phyloP scores from a whole-genome alignment of 1,140 invertebrate species.

The Drosophila repletoides region DNA sequence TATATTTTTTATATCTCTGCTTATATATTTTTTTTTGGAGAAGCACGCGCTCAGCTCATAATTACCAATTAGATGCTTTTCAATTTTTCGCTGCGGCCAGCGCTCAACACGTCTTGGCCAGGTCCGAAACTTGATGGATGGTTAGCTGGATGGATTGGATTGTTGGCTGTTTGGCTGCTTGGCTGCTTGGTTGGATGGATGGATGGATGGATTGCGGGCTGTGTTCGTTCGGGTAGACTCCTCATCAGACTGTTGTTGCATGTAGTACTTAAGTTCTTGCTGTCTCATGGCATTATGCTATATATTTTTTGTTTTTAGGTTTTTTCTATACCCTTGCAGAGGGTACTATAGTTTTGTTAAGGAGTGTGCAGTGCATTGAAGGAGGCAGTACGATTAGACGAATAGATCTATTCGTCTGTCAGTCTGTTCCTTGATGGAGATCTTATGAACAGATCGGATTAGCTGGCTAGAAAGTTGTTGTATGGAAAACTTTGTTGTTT shows the following conservation, averaged over 20 bases:
- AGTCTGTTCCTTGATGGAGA: too few species aligned
- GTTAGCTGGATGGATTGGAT: neutral
- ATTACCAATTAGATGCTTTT: slow-evolving; percentile 65
- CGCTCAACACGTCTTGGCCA: slow-evolving; percentile 49
- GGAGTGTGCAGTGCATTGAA: too few species aligned
- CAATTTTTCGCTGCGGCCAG: slow-evolving; percentile 54
- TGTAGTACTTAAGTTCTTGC: slow-evolving; percentile 43
- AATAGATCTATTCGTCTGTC: too few species aligned
- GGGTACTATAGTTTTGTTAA: too few species aligned
- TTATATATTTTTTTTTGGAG: slow-evolving; percentile 36
- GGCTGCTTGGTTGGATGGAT: slow-evolving; percentile 1
- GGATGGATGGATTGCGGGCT: neutral
- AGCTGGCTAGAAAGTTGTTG: too few species aligned
- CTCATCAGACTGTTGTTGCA: slow-evolving; percentile 26
- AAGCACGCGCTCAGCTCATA: slow-evolving; percentile 61
- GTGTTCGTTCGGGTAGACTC: slow-evolving; percentile 5
- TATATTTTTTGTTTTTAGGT: neutral
- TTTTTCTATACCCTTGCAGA: too few species aligned
- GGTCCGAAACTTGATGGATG: slow-evolving; percentile 43
- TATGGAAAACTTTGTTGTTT: too few species aligned
- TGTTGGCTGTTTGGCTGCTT: neutral
- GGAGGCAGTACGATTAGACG: too few species aligned
- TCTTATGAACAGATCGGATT: too few species aligned
- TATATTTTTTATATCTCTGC: neutral
- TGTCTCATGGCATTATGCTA: slow-evolving; percentile 37